phyloP scores from a whole-genome alignment of 1,140 invertebrate species.

The Hycleus cichorii region DNA sequence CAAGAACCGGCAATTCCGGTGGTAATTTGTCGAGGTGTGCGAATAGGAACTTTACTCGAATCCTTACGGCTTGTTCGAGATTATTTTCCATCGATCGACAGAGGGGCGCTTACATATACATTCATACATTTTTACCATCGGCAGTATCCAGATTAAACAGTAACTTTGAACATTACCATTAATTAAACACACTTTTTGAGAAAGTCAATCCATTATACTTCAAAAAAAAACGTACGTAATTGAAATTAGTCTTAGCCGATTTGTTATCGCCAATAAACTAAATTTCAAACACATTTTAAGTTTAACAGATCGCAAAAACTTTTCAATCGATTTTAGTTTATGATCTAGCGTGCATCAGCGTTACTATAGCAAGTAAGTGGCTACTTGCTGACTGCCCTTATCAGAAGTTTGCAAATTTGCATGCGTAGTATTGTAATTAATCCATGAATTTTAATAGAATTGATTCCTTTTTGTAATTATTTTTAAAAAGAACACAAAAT shows the following conservation, averaged over 20 bases:
- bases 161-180: constrained; percentile 2
- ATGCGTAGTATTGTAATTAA: not conserved
- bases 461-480: too few species aligned
- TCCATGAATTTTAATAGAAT: not conserved
- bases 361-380: constrained; percentile 8
- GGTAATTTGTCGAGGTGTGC: constrained; percentile 19
- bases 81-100: constrained; percentile 24
- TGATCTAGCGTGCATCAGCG: constrained; percentile 6
- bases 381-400: constrained; percentile 1
- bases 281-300: constrained; percentile 2
- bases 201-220: not conserved
- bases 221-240: not conserved
- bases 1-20: constrained; percentile 14
- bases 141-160: constrained; percentile 10
- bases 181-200: constrained; percentile 2
- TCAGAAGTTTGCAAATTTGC: constrained; percentile 1
- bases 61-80: constrained; percentile 19
- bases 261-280: constrained; percentile 11
- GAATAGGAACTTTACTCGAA: constrained; percentile 18
- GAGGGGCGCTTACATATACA: not conserved
- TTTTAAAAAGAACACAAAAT: not conserved
- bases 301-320: not conserved
- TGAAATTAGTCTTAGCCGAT: constrained; percentile 8
- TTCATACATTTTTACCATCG: constrained; percentile 17
- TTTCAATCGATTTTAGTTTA: constrained; percentile 4